Conservation (phyloP, 2,797 vertebrate genomes). For the Lagorchestes hirsutus region DNA sequence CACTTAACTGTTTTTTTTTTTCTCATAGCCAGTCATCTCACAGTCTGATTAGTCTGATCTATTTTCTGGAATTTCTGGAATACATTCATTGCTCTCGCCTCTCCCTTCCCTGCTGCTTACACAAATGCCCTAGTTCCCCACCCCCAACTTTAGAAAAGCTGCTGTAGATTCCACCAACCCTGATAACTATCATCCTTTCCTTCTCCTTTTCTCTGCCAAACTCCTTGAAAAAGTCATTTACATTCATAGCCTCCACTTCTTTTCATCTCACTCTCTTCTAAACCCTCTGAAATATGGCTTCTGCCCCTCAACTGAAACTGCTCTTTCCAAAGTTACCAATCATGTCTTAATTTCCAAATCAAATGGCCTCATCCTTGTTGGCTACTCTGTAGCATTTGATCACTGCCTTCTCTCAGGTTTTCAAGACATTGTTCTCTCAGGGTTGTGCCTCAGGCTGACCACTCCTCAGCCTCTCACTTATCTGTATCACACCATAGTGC, state of each 20-base stretch:
- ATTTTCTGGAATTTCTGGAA: not conserved
- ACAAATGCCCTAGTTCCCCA: not conserved
- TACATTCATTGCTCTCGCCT: accelerated
- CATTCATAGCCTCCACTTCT: not conserved
- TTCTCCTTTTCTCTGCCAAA: not conserved
- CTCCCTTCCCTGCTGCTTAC: not conserved
- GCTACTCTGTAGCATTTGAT: not conserved
- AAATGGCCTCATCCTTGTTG: not conserved
- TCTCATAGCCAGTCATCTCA: not conserved
- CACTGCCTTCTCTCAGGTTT: not conserved
- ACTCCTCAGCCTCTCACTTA: not conserved
- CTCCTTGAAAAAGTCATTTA: not conserved
- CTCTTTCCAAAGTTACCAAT: not conserved
- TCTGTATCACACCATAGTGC: not conserved
- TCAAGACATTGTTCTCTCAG: not conserved
- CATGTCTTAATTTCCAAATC: not conserved
- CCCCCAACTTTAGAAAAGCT: not conserved
- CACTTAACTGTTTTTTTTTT: constrained; percentile 12
- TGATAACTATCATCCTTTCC: not conserved
- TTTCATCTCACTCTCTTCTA: not conserved
- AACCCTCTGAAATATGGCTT: not conserved
- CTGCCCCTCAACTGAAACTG: not conserved
- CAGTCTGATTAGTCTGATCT: not conserved
- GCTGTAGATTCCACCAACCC: not conserved
- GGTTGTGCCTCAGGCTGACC: not conserved